These are phyloP conservation scores for Calephelis perditalis DNA, from an alignment of 2,888 invertebrate species.

Conservation along the genomic window DNA sequence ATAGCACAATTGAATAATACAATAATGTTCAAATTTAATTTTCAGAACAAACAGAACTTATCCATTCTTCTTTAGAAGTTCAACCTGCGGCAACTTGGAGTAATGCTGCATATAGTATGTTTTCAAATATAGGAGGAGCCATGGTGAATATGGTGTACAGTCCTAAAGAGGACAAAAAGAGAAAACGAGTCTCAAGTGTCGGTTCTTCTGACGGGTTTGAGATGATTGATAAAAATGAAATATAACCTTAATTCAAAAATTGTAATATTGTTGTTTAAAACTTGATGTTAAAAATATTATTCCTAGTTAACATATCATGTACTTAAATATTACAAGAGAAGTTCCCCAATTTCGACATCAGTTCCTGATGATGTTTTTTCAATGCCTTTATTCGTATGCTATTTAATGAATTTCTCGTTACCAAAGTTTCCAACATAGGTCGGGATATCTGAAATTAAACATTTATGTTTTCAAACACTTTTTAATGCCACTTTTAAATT, in stretches of 20 bases:
- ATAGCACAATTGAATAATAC: too few species aligned
- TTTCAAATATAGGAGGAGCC: conserved; percentile 58
- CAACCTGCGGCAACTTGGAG: conserved; percentile 54
- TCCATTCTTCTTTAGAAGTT: conserved; percentile 52
- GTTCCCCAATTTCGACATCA: conserved; percentile 64
- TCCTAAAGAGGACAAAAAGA: conserved; percentile 43
- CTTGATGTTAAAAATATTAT: conserved; percentile 18
- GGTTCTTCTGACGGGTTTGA: conserved; percentile 73
- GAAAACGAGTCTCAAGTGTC: conserved; percentile 53
- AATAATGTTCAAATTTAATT: conserved; percentile 24
- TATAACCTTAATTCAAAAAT: conserved; percentile 33
- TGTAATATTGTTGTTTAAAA: conserved; percentile 13
- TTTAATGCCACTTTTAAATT: too few species aligned
- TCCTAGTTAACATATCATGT: conserved; percentile 24
- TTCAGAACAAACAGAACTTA: conserved; percentile 52
- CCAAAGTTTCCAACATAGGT: conserved; percentile 70
- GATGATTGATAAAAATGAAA: conserved; percentile 65
- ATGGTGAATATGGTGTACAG: conserved; percentile 55
- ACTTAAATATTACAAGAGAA: conserved; percentile 43
- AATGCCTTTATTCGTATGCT: conserved; percentile 59
- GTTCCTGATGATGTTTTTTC: conserved; percentile 65
- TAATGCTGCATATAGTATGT: conserved; percentile 54
- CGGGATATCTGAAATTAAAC: conserved; percentile 61
- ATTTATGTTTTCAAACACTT: too few species aligned
- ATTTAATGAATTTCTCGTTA: conserved; percentile 62